Percentiles rank a stretch among this genome's conserved stretches.
These are phyloP conservation scores for Acanthurus leucopareius DNA, from an alignment of 2,797 vertebrate genomes.

Conservation along the genomic window DNA sequence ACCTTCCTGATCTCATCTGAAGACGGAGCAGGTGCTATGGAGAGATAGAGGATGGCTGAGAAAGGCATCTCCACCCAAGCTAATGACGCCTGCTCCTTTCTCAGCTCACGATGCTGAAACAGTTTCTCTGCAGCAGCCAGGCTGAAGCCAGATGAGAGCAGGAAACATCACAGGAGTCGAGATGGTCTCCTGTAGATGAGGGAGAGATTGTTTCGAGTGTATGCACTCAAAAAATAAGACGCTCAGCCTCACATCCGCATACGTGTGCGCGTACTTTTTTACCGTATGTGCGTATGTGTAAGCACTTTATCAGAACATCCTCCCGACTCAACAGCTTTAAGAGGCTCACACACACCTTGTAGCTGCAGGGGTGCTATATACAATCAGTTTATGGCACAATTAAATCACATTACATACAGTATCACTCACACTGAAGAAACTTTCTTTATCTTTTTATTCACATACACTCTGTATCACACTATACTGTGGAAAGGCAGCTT, in stretches of 20 bases:
- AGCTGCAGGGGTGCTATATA: constrained; percentile 5
- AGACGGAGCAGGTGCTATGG: constrained; percentile 83
- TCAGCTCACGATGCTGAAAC: constrained; percentile 60
- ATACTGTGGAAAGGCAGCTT: constrained; percentile 55
- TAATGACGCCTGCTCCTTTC: constrained; percentile 76
- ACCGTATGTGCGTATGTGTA: constrained; percentile 2
- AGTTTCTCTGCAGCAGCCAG: constrained; percentile 58
- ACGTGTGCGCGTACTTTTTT: constrained; percentile 18
- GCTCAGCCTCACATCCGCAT: constrained; percentile 31
- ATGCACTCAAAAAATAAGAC: constrained; percentile 41
- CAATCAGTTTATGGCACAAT: constrained; percentile 13
- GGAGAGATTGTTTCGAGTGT: constrained; percentile 65
- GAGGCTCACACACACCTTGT: constrained; percentile 10
- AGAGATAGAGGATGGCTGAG: constrained; percentile 82
- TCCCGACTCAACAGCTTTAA: constrained; percentile 37
- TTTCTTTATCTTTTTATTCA: constrained; percentile 2
- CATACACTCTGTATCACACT: constrained; percentile 30
- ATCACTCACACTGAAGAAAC: background rate
- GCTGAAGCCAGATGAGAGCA: constrained; percentile 63
- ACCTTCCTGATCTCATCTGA: constrained; percentile 86
- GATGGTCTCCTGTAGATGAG: constrained; percentile 71
- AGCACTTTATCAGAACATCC: constrained; percentile 23
- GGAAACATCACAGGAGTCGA: constrained; percentile 65
- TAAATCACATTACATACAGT: constrained; percentile 13
- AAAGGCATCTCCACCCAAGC: constrained; percentile 77